Conservation (phyloP, 2,797 vertebrate species). For the Labeo calbasu region DNA sequence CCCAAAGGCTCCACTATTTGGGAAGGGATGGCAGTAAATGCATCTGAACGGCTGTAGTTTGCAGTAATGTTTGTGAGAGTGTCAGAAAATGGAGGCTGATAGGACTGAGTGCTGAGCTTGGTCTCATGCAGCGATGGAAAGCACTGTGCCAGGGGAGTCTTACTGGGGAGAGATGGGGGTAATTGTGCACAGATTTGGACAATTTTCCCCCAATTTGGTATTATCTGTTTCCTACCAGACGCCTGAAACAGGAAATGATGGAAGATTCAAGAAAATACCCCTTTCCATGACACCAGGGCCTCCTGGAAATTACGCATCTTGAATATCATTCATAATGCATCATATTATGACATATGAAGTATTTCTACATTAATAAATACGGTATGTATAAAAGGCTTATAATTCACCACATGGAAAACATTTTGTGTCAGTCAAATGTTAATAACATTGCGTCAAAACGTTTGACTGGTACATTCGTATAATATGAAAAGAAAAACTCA, state of each 20-base stretch:
- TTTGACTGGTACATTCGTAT: neutral
- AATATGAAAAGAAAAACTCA: neutral
- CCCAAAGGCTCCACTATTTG: conserved; percentile 24
- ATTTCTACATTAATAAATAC: conserved; percentile 1
- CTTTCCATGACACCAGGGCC: conserved; percentile 25
- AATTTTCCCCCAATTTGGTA: conserved; percentile 52
- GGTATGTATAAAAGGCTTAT: neutral
- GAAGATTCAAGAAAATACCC: conserved; percentile 35
- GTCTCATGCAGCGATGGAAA: conserved; percentile 61
- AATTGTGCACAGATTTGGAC: conserved; percentile 59
- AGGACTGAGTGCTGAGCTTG: conserved; percentile 58
- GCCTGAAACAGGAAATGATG: conserved; percentile 34
- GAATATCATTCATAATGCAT: neutral
- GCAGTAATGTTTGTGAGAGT: conserved; percentile 55
- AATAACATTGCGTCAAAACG: neutral
- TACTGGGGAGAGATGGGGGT: conserved; percentile 55
- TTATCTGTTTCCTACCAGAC: conserved; percentile 49
- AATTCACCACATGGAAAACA: neutral
- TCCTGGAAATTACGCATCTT: conserved; percentile 18
- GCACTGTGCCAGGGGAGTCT: conserved; percentile 42
- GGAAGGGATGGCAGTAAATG: conserved; percentile 44
- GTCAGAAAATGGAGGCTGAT: conserved; percentile 62
- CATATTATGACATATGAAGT: neutral
- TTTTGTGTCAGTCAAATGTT: neutral
- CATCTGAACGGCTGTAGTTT: conserved; percentile 54